A percentile compares a stretch with the other conserved stretches of the same genome.
phyloP scores from a whole-genome alignment of 2,888 invertebrate species.

The Byasa hedistus region DNA sequence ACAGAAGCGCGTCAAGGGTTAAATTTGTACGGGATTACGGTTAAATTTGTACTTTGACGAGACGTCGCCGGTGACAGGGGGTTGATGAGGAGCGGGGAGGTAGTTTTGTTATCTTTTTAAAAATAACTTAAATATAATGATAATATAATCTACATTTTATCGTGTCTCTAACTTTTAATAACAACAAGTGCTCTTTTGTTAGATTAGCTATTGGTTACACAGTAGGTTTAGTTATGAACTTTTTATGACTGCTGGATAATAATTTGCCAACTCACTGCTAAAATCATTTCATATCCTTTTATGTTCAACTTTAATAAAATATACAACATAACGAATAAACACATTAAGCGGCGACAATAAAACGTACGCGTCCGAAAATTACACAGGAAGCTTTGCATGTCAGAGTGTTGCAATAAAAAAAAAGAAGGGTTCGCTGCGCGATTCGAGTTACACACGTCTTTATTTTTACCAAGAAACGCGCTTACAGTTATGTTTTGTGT shows the following conservation, averaged over 20 bases:
- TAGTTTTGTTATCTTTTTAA: constrained; percentile 6
- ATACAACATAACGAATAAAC: constrained; percentile 19
- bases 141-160: too few species aligned
- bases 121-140: neutral
- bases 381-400: constrained; percentile 25
- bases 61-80: constrained; percentile 30
- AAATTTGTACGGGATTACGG: constrained; percentile 44
- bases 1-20: constrained; percentile 48
- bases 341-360: constrained; percentile 23
- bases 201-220: too few species aligned
- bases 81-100: constrained; percentile 32
- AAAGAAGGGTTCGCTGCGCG: constrained; percentile 12
- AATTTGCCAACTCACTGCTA: too few species aligned
- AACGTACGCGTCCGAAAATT: constrained; percentile 20
- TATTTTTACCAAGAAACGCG: constrained; percentile 52
- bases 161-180: too few species aligned
- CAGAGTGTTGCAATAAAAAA: constrained; percentile 19
- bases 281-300: neutral
- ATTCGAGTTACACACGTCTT: constrained; percentile 49
- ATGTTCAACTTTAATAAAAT: constrained; percentile 1
- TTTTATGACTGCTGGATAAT: too few species aligned
- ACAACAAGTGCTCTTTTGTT: too few species aligned
- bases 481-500: constrained; percentile 45
- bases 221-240: too few species aligned
- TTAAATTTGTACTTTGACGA: constrained; percentile 31